These are phyloP conservation scores for Hybos culiciformis DNA, from an alignment of 2,888 invertebrate species.

Conservation along the genomic window DNA sequence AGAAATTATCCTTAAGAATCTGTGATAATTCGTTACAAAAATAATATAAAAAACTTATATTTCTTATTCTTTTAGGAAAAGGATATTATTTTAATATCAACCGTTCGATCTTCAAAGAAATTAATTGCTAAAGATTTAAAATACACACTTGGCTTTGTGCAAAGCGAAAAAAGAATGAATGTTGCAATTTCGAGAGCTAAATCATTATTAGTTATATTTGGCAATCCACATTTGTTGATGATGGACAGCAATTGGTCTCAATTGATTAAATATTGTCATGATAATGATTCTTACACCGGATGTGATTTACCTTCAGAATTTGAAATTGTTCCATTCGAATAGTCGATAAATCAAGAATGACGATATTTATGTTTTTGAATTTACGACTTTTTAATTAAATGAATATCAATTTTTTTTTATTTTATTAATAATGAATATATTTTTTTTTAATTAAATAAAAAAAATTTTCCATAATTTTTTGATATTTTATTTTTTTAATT, in stretches of 20 bases:
- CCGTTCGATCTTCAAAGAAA: conserved; percentile 42
- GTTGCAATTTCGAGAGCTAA: conserved; percentile 74
- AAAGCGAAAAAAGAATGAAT: conserved; percentile 67
- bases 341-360: too few relatives aligned
- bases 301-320: background rate
- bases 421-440: too few relatives aligned
- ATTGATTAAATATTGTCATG: conserved; percentile 47
- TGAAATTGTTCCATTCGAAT: too few relatives aligned
- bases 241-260: conserved; percentile 54
- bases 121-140: conserved; percentile 36
- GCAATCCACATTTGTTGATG: conserved; percentile 61
- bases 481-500: too few relatives aligned
- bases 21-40: background rate
- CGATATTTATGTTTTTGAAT: too few relatives aligned
- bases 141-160: conserved; percentile 56
- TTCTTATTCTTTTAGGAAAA: conserved; percentile 24
- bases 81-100: conserved; percentile 56
- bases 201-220: conserved; percentile 63
- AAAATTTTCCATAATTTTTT: too few relatives aligned
- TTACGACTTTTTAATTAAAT: too few relatives aligned
- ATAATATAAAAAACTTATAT: background rate
- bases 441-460: too few relatives aligned
- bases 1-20: background rate
- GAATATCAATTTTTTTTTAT: too few relatives aligned
- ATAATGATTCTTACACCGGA: conserved; percentile 44